Evolutionary conservation across 2,888 invertebrate genomes (phyloP).

Genomic region (Falcaria lacertinaria): DNA sequence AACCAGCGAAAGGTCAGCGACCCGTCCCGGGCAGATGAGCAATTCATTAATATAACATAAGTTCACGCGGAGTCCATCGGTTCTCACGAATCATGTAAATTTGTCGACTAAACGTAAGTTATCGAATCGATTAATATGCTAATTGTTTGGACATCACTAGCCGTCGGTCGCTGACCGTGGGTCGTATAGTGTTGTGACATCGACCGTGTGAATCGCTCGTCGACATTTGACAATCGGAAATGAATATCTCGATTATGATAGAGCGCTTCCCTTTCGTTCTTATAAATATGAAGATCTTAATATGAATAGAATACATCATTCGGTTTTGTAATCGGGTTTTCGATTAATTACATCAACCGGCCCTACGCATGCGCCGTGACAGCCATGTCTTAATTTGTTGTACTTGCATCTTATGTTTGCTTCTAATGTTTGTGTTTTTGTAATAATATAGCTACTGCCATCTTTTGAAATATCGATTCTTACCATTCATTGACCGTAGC

Average conservation of each 20-base stretch:
- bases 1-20: slow-evolving; percentile 59
- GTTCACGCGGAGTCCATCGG: slow-evolving; percentile 71
- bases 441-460: too few relatives aligned
- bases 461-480: too few relatives aligned
- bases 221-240: slow-evolving; percentile 36
- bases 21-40: slow-evolving; percentile 54
- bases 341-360: too few relatives aligned
- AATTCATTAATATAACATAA: slow-evolving; percentile 79
- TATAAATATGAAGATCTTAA: slow-evolving; percentile 2
- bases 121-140: slow-evolving; percentile 79
- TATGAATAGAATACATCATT: slow-evolving; percentile 7
- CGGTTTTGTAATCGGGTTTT: background rate
- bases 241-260: slow-evolving; percentile 29
- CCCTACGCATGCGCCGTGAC: too few relatives aligned
- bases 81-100: slow-evolving; percentile 80
- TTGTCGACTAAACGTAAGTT: slow-evolving; percentile 77
- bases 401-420: too few relatives aligned
- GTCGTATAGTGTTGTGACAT: slow-evolving; percentile 82
- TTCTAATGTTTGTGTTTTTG: too few relatives aligned
- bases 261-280: background rate
- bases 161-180: slow-evolving; percentile 65
- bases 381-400: background rate
- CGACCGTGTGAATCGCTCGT: slow-evolving; percentile 90
- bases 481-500: too few relatives aligned
- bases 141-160: slow-evolving; percentile 74